Base-by-base conservation (phyloP, 2,113 vertebrate species). In the Athene noctua region DNA sequence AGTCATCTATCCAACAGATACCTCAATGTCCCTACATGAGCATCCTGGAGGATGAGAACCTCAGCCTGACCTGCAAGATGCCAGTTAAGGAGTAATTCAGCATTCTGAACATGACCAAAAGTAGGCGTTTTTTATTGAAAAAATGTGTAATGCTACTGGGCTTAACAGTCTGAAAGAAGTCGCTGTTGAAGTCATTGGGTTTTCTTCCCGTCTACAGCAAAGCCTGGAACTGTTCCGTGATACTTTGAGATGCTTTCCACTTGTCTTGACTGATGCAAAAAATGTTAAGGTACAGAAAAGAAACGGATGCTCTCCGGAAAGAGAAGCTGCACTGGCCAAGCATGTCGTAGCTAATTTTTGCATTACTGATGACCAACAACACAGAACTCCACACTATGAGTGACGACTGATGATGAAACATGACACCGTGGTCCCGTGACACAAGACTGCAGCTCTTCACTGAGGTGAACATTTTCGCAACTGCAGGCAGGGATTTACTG, bases 121-220 rank as follows among this genome's bases (percentile, higher is more conserved):
- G 13, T n/a, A 55, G n/a, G 20, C 32, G 6, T 47, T 75, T 11
- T 3, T 0, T 52, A 40, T 11, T 26, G 8, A 55, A 63, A 62
- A 61, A 13, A n/a, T 40, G 16, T 40, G 80, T 13, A 57, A 62
- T 36, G 15, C 9, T 16, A 6, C 23, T 18, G 11, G 15, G 40
- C 15, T 54, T 44, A 90, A 21, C 13, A 16, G 34, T 46, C 19
- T n/a, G n/a, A 49, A 73, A 71, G 18, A 79, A 49, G 44, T 6
- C 1, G 3, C 36, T 55, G 26, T 1, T 34, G 15, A 51, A 44
- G 42, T 29, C 4, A 52, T 3, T 30, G 1, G 8, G 8, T 16
- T 34, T 65, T 72, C 38, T 38, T 49, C 44, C 32, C 44, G 10
- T 15, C 22, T 16, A n/a, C 0, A 4, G 38, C 22, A 58, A 71